Base-by-base conservation (phyloP, 2,113 vertebrate species). In the Regulus satrapa region DNA sequence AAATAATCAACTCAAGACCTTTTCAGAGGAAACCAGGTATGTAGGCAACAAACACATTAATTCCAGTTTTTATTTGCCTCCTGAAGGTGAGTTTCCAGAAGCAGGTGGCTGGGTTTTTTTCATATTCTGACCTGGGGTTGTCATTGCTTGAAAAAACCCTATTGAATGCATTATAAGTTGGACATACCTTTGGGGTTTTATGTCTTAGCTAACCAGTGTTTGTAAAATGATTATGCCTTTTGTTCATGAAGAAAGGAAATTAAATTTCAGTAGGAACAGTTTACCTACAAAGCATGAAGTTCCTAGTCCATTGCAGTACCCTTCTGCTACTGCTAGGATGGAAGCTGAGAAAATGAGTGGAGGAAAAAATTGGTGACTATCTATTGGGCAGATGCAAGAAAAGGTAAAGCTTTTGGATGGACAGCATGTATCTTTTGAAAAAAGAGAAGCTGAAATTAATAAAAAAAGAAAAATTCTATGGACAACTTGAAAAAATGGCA, bases 171-270 rank as follows among this genome's bases (percentile, higher is more conserved):
- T 54, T 91, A 19, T 28, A 59, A 87, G 32, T 91, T 96, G 87
- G 91, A 95, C 85, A 71, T 17, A 89, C 59, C 85, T 96, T 85
- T 94, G 55, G 85, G 92, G 46, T 87, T 90, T 90, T 88, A 80
- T 92, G 91, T 95, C 95, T 94, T 46, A 87, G 21, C 76, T 62
- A 94, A 79, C 73, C 64, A 95, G 38, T 85, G 85, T 95, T 92
- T 18, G 3, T 43, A 82, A 64, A 58, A 69, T 64, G 36, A 26
- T 94, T 96, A 90, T 7, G 41, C 29, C 26, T 76, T 82, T 95
- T 94, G 51, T 32, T 86, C 56, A 43, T 11, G 24, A 45, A 41
- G 85, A 95, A 79, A 91, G 34, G 52, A 91, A 87, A 61, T 61
- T 52, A 71, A 74, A 92, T 77, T 81, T 71, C n/a, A 67, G 71